A percentile compares a stretch with the other conserved stretches of the same genome.
Evolutionary conservation across 2,113 vertebrate genomes (phyloP).

Genomic region (Oenanthe oenanthe): DNA sequence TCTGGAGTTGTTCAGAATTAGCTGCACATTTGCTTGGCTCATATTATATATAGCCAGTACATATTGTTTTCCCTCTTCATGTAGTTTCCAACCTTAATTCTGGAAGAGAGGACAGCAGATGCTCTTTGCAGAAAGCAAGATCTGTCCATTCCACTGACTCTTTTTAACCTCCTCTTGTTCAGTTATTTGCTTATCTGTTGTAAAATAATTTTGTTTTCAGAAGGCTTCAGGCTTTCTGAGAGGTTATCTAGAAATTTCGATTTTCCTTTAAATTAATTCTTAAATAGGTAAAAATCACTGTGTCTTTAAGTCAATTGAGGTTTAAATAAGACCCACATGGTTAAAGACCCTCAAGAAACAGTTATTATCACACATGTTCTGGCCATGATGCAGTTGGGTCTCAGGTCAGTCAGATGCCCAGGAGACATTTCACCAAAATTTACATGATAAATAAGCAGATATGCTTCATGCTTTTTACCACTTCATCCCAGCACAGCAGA

Average conservation of each 20-base stretch:
- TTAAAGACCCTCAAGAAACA: neutral
- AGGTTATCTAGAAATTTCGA: slow-evolving; percentile 13
- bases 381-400: slow-evolving; percentile 54
- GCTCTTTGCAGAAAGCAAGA: neutral
- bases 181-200: slow-evolving; percentile 20
- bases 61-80: slow-evolving; percentile 28
- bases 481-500: neutral
- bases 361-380: neutral
- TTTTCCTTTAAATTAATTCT: neutral
- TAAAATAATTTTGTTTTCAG: slow-evolving; percentile 12
- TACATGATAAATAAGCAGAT: neutral
- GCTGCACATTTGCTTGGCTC: slow-evolving; percentile 31
- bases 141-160: neutral
- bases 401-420: slow-evolving; percentile 71
- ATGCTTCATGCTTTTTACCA: neutral
- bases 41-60: neutral
- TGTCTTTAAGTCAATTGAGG: neutral
- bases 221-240: slow-evolving; percentile 37
- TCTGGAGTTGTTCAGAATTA: neutral
- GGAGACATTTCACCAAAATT: slow-evolving; percentile 31
- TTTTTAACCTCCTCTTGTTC: neutral
- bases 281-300: neutral
- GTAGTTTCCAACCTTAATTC: neutral
- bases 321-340: neutral
- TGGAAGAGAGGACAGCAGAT: neutral